Evolutionary conservation across 2,888 invertebrate species (phyloP).

Genomic region (Aphidoletes aphidimyza): DNA sequence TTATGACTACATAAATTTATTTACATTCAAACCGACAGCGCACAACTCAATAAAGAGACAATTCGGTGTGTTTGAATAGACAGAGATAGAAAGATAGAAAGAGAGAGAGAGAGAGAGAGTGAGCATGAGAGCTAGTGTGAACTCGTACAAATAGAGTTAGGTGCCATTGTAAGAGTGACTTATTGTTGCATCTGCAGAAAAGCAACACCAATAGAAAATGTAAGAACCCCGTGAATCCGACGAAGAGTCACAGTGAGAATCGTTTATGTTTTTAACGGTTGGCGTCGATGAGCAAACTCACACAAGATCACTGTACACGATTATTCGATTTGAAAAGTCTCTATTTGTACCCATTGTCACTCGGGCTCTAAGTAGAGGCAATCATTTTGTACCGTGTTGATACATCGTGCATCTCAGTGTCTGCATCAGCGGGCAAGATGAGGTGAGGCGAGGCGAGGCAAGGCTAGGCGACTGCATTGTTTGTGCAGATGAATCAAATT

Average conservation of each 20-base stretch:
- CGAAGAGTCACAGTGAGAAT: not conserved
- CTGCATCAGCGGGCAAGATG: not conserved
- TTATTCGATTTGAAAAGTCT: conserved; percentile 22
- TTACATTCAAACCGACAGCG: not conserved
- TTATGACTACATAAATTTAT: conserved; percentile 51
- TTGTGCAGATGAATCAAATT: conserved; percentile 32
- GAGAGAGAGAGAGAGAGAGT: not conserved
- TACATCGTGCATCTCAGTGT: not conserved
- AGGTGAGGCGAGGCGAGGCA: too few species aligned
- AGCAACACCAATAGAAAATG: not conserved
- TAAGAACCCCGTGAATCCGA: too few species aligned
- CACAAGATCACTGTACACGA: not conserved
- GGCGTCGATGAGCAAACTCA: not conserved
- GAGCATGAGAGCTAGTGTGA: too few species aligned
- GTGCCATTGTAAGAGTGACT: conserved; percentile 42
- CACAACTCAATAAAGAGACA: not conserved
- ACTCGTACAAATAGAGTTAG: conserved; percentile 9
- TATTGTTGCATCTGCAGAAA: not conserved
- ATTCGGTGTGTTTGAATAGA: conserved; percentile 15
- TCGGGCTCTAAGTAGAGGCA: conserved; percentile 31
- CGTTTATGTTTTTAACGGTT: conserved; percentile 45
- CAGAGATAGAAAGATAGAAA: not conserved
- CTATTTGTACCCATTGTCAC: conserved; percentile 45
- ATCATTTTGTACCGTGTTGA: conserved; percentile 29
- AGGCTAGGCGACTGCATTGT: too few species aligned